Evolutionary conservation across 35 echinoderm and acorn worm species (phyloP), one percentile per base, ranked within the genome.

Genomic region (Diadema setosum): DNA sequence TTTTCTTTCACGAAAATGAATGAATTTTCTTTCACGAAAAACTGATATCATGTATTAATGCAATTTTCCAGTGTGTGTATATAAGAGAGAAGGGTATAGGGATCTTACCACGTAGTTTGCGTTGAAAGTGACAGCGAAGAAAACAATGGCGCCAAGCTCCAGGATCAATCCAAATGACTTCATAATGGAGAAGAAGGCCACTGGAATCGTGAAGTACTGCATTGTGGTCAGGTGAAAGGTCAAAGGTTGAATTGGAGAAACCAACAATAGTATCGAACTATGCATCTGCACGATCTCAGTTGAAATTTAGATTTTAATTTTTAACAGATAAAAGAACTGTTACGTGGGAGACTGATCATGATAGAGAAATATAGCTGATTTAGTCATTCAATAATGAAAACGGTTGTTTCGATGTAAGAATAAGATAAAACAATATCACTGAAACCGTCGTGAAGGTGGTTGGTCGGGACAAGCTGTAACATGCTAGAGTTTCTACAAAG

Each of bases 121-220:
- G 12, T 63, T 45, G 58, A 58, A 82, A 5, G 80, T 81, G 36
- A 42, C 49, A 11, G 46, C 87, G 9, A 90, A 81, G 87, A 45
- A 90, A 15, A 65, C 76, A 12, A 90, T 39, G 25, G 32, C 50
- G n/a, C 87, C 75, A 24, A 90, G 76, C 58, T 90, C 87, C 14
- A 90, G 25, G 30, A 90, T 52, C 1, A 80, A 42, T 16, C 55
- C 87, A 17, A 90, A 60, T 5, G 87, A 80, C 39, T 48, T 2
- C 36, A 90, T 31, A 24, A 90, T 42, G 42, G 75, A 61, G 58
- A 90, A 90, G 76, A 90, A 90, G 4, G 87, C 87, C 3, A 78
- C 87, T 17, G 73, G 55, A 39, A 56, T 52, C 20, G 73, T 37
- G 56, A 60, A 82, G 42, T 90, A 82, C 87, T 90, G 78, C 69